These are phyloP conservation scores for Brachyhypopomus occidentalis DNA, from an alignment of 2,113 vertebrate species.

Conservation along the genomic window DNA sequence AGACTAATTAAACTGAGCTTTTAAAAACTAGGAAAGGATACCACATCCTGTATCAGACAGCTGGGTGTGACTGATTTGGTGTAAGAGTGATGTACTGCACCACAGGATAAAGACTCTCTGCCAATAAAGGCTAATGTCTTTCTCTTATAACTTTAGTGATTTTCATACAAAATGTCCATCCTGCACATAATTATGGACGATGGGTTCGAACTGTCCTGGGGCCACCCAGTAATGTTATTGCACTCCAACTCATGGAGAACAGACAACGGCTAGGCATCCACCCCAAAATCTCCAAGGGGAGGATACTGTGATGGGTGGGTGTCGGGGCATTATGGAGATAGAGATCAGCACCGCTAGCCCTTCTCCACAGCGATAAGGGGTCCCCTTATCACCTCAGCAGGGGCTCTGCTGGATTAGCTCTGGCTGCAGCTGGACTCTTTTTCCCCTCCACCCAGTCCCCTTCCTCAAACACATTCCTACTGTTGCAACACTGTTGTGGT, in stretches of 20 bases:
- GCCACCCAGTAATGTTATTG: neutral
- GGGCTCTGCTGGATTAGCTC: constrained; percentile 46
- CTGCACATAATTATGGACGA: too few relatives aligned
- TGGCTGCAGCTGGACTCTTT: constrained; percentile 33
- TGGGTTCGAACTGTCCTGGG: too few relatives aligned
- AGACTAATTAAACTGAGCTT: neutral
- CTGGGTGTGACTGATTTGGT: neutral
- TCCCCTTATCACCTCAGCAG: constrained; percentile 52
- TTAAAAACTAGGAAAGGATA: neutral
- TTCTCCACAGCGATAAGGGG: constrained; percentile 42
- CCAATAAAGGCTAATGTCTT: neutral
- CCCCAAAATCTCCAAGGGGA: neutral
- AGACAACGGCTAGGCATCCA: neutral
- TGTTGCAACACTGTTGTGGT: constrained; percentile 48
- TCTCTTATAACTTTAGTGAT: neutral
- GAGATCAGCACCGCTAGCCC: constrained; percentile 38
- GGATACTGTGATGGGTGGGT: constrained; percentile 34
- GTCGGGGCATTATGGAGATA: constrained; percentile 38
- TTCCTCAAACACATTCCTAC: constrained; percentile 43
- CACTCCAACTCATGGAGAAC: constrained; percentile 10
- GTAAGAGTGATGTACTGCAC: neutral
- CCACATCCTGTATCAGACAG: neutral
- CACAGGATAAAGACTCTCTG: neutral
- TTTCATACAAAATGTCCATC: neutral
- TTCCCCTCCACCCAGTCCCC: constrained; percentile 36